Evolutionary conservation across 2,888 invertebrate species (phyloP).

Genomic region (Ceriagrion tenellum): DNA sequence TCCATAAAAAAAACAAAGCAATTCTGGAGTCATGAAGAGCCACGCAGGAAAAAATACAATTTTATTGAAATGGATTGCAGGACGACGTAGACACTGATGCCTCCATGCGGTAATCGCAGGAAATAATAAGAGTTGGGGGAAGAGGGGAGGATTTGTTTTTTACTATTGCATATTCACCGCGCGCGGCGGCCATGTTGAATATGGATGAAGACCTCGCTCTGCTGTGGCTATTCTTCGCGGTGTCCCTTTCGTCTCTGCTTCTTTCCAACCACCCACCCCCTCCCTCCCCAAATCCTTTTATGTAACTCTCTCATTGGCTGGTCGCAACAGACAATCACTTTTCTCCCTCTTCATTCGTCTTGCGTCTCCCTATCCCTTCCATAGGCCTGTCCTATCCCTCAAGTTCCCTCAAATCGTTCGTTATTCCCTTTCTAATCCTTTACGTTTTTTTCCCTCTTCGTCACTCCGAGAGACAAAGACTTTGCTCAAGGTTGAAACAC

Average conservation of each 20-base stretch:
- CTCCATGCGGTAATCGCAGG: too few relatives aligned
- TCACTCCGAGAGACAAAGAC: not conserved
- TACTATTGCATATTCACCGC: not conserved
- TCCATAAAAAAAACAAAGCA: too few relatives aligned
- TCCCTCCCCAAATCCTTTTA: not conserved
- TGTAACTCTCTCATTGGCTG: not conserved
- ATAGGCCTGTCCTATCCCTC: not conserved
- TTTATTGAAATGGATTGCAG: not conserved
- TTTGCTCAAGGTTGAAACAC: not conserved
- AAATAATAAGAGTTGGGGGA: not conserved
- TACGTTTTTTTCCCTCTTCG: not conserved
- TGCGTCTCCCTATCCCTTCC: not conserved
- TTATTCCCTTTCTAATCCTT: not conserved
- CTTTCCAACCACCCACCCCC: not conserved
- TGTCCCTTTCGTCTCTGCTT: not conserved
- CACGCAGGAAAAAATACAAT: not conserved
- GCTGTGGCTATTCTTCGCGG: not conserved
- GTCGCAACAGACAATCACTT: not conserved
- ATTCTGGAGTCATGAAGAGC: too few relatives aligned
- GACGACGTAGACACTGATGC: not conserved
- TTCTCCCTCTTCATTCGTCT: not conserved
- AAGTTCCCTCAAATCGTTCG: not conserved
- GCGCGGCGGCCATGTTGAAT: slow-evolving; percentile 26
- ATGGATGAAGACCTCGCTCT: not conserved
- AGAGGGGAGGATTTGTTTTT: not conserved